A percentile compares a stretch with the other conserved stretches of the same genome.
Evolutionary conservation across 2,797 vertebrate species (phyloP).

Genomic region (Anguilla anguilla): DNA sequence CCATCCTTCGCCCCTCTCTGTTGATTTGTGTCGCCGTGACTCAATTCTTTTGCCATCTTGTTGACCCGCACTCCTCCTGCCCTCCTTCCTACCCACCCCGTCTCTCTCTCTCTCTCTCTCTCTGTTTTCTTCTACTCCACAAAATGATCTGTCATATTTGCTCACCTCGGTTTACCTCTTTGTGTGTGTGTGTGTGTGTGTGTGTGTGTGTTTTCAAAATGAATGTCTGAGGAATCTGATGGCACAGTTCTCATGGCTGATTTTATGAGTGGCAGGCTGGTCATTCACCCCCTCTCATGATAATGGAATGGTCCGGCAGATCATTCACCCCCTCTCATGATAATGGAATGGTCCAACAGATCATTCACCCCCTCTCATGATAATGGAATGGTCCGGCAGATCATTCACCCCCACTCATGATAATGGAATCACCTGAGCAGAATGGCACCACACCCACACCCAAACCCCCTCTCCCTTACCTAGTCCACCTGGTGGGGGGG

Average conservation of each 20-base stretch:
- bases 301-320: conserved; percentile 13
- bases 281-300: background rate
- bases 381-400: conserved; percentile 16
- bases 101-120: conserved; percentile 19
- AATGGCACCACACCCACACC: background rate
- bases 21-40: background rate
- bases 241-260: background rate
- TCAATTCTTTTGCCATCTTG: background rate
- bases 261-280: background rate
- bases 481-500: conserved; percentile 34
- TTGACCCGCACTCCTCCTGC: background rate
- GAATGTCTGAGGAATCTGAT: conserved; percentile 8
- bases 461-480: conserved; percentile 1
- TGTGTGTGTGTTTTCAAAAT: background rate
- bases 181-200: no score
- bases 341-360: conserved; percentile 13
- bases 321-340: background rate
- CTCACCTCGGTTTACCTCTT: background rate
- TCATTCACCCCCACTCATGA: background rate
- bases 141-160: background rate
- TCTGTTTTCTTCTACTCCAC: background rate
- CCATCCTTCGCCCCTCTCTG: background rate
- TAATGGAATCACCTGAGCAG: background rate
- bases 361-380: background rate
- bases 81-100: background rate